phyloP scores from a whole-genome alignment of 1,140 invertebrate species.

The Drosophila insularis region DNA sequence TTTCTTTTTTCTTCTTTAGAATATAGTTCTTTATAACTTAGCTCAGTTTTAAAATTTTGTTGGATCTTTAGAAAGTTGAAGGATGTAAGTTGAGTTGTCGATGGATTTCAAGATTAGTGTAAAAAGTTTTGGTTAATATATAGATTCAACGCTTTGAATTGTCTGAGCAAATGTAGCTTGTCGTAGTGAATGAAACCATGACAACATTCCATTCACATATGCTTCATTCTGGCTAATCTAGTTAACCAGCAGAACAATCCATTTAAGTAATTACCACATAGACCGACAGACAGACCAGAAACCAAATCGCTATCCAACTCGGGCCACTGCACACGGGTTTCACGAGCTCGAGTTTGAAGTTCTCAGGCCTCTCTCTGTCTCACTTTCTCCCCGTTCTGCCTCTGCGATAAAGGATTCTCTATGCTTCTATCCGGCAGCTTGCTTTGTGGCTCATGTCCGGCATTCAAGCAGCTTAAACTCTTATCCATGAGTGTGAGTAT shows the following conservation, averaged over 20 bases:
- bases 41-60: no score
- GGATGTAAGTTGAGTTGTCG: no score
- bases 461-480: not conserved
- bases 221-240: not conserved
- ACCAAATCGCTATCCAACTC: not conserved
- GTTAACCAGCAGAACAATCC: not conserved
- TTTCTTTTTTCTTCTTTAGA: no score
- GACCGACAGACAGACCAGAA: not conserved
- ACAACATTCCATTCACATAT: not conserved
- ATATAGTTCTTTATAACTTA: no score
- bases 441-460: slow-evolving; percentile 8
- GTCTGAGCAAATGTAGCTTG: no score
- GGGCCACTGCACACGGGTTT: not conserved
- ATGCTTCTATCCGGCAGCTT: slow-evolving; percentile 10
- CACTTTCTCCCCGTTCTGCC: not conserved
- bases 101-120: no score
- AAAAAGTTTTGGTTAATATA: no score
- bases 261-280: not conserved
- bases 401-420: not conserved
- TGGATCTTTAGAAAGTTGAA: no score
- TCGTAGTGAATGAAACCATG: no score
- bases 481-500: slow-evolving; percentile 13
- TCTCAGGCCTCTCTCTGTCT: not conserved
- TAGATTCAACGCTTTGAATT: no score
- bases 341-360: not conserved